Evolutionary conservation across 2,888 invertebrate species (phyloP), one percentile per base, ranked within the genome.

Genomic region (Pachymerium ferrugineum): DNA sequence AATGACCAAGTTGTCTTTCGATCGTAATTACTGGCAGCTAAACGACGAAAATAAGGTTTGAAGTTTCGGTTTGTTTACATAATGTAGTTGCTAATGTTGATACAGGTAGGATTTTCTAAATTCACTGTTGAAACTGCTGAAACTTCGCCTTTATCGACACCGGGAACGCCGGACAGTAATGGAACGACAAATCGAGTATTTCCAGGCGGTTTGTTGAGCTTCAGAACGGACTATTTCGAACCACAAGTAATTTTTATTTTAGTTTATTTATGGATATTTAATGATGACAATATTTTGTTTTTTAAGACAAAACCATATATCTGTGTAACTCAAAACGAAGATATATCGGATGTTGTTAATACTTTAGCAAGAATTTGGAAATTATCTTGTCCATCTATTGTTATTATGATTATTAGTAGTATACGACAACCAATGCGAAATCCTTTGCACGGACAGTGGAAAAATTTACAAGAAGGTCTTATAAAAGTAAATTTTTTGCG

Each of bases 301-400:
- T 72, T 74, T 35, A 62, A 78, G 78, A 77, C 75, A 12, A 76
- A 74, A 12, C 78, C 78, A 47, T 78, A 77, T 68, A 74, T 78
- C 19, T 76, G 77, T 25, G 75, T 76, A 8, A 70, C 72, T 10
- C 75, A 77, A 47, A 77, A 78, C 74, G 75, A 76, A 1, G 73
- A 76, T 16, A 76, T 76, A 72, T 74, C 76, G 33, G 75, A 77
- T 74, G 71, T 78, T 62, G 74, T 74, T 10, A 70, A 76, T 22
- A 74, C 77, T 2, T 38, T 78, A 0, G 76, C 76, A 22, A 74
- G 73, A 29, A 75, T 76, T 22, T 78, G 78, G 77, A 75, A 75
- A 71, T 74, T 78, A 67, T 73, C 75, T 28, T 77, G 75, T 62
- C 78, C 78, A n/a, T 73, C 76, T 1, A 78, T 78, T 68, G 78